These are phyloP conservation scores for Halictus ligatus DNA, from an alignment of 2,888 invertebrate genomes.

Conservation along the genomic window DNA sequence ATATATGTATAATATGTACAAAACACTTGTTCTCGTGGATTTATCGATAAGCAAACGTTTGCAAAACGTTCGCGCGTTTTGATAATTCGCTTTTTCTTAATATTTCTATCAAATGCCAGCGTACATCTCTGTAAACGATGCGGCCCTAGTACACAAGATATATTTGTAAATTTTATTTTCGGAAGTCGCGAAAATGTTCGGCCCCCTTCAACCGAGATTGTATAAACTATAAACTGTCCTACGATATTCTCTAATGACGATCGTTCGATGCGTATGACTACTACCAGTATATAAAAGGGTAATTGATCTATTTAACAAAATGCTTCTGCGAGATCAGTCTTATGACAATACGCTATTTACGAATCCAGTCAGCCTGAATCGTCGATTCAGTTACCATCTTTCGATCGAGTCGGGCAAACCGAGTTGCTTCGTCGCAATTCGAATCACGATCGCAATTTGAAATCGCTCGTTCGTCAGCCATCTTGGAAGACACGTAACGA, in stretches of 20 bases:
- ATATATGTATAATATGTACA: slow-evolving; percentile 61
- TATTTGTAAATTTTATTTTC: slow-evolving; percentile 17
- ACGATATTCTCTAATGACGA: background rate
- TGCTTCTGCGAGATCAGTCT: slow-evolving; percentile 58
- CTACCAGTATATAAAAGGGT: background rate
- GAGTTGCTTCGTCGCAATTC: background rate
- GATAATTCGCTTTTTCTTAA: slow-evolving; percentile 31
- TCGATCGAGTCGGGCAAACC: background rate
- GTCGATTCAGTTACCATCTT: background rate
- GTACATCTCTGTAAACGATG: slow-evolving; percentile 24
- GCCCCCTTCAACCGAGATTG: background rate
- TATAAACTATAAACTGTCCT: slow-evolving; percentile 15
- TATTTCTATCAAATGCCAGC: slow-evolving; percentile 11
- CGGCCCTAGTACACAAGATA: slow-evolving; percentile 4
- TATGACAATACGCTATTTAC: slow-evolving; percentile 27
- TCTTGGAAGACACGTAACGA: background rate
- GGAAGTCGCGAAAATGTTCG: background rate
- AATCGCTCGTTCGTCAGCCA: background rate
- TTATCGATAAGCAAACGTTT: slow-evolving; percentile 12
- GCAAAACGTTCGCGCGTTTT: slow-evolving; percentile 21
- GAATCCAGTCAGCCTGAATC: background rate
- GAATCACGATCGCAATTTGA: slow-evolving; percentile 5
- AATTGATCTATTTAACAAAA: slow-evolving; percentile 21
- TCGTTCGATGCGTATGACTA: background rate
- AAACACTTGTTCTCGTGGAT: slow-evolving; percentile 43